Percentiles rank a stretch among this genome's conserved stretches.
These are phyloP conservation scores for Trinorchestia longiramus DNA, from an alignment of 1,140 invertebrate species.

Conservation along the genomic window DNA sequence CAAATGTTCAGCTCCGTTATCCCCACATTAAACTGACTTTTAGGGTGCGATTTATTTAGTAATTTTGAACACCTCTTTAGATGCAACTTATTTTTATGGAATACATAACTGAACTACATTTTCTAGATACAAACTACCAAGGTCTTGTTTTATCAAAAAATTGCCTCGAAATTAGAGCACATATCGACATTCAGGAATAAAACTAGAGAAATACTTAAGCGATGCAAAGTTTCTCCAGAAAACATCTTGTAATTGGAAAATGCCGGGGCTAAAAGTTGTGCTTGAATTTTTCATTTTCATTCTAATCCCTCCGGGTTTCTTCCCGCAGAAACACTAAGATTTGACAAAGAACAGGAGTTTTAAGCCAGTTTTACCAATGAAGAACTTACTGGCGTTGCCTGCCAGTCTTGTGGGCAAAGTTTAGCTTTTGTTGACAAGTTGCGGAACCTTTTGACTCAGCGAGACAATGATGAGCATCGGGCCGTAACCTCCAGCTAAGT, in stretches of 20 bases:
- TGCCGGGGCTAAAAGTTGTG: not conserved
- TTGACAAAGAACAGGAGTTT: not conserved
- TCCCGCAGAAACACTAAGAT: not conserved
- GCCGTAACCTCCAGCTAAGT: not conserved
- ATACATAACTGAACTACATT: not conserved
- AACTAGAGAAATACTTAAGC: not conserved
- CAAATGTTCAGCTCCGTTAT: no score
- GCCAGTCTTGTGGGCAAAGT: not conserved
- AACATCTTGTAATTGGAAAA: not conserved
- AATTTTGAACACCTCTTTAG: not conserved
- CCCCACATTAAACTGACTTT: not conserved
- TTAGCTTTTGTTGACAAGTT: not conserved
- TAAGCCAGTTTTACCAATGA: not conserved
- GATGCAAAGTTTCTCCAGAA: not conserved
- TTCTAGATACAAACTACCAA: not conserved
- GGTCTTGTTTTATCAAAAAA: not conserved
- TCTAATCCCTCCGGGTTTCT: not conserved
- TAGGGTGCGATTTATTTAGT: not conserved
- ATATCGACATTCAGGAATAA: not conserved
- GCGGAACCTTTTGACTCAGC: not conserved
- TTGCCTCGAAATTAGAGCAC: not conserved
- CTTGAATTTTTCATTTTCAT: not conserved
- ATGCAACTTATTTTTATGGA: not conserved
- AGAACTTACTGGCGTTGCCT: not conserved
- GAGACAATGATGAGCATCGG: slow-evolving; percentile 6